Evolutionary conservation across 2,113 vertebrate genomes (phyloP), one percentile per base, ranked within the genome.

Genomic region (Daubentonia madagascariensis): DNA sequence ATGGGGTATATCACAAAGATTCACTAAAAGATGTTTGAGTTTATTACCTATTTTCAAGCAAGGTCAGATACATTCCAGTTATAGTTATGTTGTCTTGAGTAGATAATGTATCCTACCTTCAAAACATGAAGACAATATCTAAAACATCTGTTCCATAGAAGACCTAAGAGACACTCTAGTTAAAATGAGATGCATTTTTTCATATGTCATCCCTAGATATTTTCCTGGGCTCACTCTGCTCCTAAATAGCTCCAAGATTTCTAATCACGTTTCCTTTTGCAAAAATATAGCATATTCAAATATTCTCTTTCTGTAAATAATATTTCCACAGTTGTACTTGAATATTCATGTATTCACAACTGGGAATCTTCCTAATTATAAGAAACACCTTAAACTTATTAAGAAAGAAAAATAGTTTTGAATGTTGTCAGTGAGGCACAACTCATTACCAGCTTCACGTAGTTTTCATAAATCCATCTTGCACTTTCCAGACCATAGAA

Each of bases 111-210:
- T 50, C 12, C 35, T 85, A n/a, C 45, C 45, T 94, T 30, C 32
- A 80, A 94, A 97, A 65, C 63, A 30, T 57, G 8, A 97, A 95
- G 48, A 48, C 22, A 85, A 11, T 72, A 95, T 83, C 10, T 8
- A 84, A 97, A 84, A 57, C 35, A 92, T 70, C 54, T 87, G 7
- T 93, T 89, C 37, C 52, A 28, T 9, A 59, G 78, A 70, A 84
- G 37, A 92, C 30, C 43, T 45, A 54, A 89, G 10, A 67, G 32
- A 86, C 5, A 84, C 35, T 76, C 20, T 86, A 30, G 9, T 72
- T 70, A 96, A 73, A 96, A 90, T 57, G 48, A 91, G 61, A 67
- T 54, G 28, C 12, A 20, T 75, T 84, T 57, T 90, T 79, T 93
- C 37, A 91, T 88, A n/a, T 57, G 20, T 88, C 8, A 25, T 35